Conservation (phyloP, 2,797 vertebrate genomes). For the Hirundo rustica region DNA sequence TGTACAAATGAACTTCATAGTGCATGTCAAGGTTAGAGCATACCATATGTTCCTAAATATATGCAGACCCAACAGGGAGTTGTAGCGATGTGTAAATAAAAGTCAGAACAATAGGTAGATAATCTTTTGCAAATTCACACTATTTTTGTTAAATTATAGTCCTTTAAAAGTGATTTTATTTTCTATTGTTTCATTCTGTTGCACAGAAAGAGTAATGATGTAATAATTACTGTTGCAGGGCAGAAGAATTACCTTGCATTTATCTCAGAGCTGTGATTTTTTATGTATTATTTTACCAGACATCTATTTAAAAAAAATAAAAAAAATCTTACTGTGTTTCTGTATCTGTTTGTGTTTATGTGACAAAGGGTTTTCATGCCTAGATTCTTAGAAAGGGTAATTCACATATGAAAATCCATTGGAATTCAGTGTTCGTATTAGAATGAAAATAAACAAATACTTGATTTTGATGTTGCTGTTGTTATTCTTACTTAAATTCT, state of each 20-base stretch:
- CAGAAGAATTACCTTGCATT: not conserved
- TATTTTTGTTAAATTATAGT: not conserved
- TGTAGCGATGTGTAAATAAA: not conserved
- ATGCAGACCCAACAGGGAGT: not conserved
- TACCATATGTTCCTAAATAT: conserved; percentile 21
- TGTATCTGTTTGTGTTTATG: not conserved
- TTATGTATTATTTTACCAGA: not conserved
- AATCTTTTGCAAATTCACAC: not conserved
- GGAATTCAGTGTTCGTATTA: not conserved
- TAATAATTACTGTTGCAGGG: not conserved
- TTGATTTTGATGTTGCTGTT: not conserved
- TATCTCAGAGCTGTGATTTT: not conserved
- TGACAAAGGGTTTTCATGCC: not conserved
- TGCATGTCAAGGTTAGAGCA: conserved; percentile 40
- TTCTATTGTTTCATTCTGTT: not conserved
- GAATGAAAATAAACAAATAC: not conserved
- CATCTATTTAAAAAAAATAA: not conserved
- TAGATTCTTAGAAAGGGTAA: not conserved
- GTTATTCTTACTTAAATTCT: not conserved
- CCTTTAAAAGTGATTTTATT: not conserved
- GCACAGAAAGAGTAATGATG: not conserved
- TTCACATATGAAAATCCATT: not conserved
- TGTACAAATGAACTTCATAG: not conserved
- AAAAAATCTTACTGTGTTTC: not conserved
- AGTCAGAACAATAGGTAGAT: not conserved